Base-by-base conservation (phyloP, 2,888 invertebrate genomes). In the Clistopyga incitator region DNA sequence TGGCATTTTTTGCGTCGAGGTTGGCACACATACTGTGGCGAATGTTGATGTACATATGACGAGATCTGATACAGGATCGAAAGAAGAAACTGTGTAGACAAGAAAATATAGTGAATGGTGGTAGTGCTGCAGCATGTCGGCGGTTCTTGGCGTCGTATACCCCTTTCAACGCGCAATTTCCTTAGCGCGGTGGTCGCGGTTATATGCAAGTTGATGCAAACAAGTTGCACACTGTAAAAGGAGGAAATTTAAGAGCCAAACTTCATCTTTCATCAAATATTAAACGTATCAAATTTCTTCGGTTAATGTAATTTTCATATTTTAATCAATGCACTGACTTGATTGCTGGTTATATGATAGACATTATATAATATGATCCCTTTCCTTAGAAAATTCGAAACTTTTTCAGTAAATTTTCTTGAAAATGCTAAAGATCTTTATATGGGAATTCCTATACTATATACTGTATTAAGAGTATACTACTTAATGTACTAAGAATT, bases 141-240 rank as follows among this genome's bases (percentile, higher is more conserved):
- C 56, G 59, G 15, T n/a, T n/a, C 34, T 38, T 68, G 52, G 42
- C 61, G 18, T 45, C n/a, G 54, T 65, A 65, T 50, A 61, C 75
- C 70, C 80, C 67, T 81, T 20, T 72, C 77, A 72, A 23, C 67
- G 67, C 50, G 71, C 50, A 67, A 81, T 77, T 81, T 81, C 38
- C 71, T 77, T 77, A 59, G 50, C 56, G n/a, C 34, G 23, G 34
- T 71, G 42, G 42, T 1, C 50, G n/a, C 25, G 76, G 25, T 52
- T 56, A 34, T 20, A 20, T 65, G 34, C 29, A 47, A 4, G 47
- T 76, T 42, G 64, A 72, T 42, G 65, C 25, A 50, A 77, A 72
- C 25, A 81, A 77, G 54, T 77, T 72, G 50, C 25, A 50, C 61
- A 11, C 6, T 52, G 29, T 20, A 23, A 71, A 13, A 25, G 29